A percentile compares a stretch with the other conserved stretches of the same genome.
Evolutionary conservation across 2,888 invertebrate genomes (phyloP).

Genomic region (Zeuzera pyrina): DNA sequence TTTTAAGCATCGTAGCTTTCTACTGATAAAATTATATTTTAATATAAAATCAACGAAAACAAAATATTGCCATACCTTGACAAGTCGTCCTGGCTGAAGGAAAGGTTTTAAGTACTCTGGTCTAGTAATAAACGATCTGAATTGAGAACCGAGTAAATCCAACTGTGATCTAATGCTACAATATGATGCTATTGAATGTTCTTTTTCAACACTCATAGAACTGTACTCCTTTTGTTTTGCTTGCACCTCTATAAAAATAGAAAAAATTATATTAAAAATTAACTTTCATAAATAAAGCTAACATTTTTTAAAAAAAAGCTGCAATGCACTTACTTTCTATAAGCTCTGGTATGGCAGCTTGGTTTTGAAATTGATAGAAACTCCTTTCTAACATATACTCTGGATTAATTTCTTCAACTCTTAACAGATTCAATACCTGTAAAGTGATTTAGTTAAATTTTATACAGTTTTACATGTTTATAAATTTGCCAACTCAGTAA

Average conservation of each 20-base stretch:
- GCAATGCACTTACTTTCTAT: slow-evolving; percentile 79
- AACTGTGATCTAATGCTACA: slow-evolving; percentile 89
- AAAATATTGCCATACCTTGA: slow-evolving; percentile 91
- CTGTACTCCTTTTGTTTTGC: slow-evolving; percentile 78
- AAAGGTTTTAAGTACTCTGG: slow-evolving; percentile 94
- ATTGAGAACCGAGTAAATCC: slow-evolving; percentile 80
- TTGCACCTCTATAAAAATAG: slow-evolving; percentile 72
- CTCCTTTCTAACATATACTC: slow-evolving; percentile 99
- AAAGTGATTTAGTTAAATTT: too few species aligned
- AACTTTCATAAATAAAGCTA: not conserved
- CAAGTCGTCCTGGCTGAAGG: slow-evolving; percentile 92
- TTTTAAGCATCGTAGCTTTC: too few species aligned
- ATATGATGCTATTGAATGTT: slow-evolving; percentile 85
- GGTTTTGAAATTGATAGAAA: slow-evolving; percentile 99
- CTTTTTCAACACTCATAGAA: slow-evolving; percentile 78
- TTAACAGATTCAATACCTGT: slow-evolving; percentile 82
- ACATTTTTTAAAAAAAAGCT: not conserved
- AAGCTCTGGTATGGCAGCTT: slow-evolving; percentile 92
- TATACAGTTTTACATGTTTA: too few species aligned
- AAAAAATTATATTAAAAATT: not conserved
- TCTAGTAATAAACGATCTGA: slow-evolving; percentile 84
- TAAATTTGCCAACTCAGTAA: too few species aligned
- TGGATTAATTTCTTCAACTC: slow-evolving; percentile 99
- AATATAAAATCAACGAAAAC: too few species aligned
- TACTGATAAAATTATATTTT: too few species aligned